Evolutionary conservation across 1,140 invertebrate genomes (phyloP).

Genomic region (Megathymus violae): DNA sequence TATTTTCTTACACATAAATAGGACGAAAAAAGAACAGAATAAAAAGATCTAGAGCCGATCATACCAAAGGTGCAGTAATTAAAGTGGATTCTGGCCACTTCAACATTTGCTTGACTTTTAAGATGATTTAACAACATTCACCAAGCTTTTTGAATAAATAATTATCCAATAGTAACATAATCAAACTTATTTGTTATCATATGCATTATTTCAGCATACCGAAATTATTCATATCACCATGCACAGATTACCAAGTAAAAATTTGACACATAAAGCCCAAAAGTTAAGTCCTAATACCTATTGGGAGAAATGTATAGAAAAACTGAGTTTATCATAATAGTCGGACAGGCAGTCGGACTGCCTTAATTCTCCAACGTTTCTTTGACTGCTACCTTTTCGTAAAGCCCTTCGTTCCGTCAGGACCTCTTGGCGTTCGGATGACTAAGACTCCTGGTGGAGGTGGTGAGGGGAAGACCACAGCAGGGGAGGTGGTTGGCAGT

Average conservation of each 20-base stretch:
- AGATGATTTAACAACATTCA: no score
- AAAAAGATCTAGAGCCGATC: no score
- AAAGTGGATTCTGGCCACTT: no score
- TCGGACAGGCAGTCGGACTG: neutral
- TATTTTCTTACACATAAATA: no score
- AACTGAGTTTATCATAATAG: constrained; percentile 25
- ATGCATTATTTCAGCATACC: constrained; percentile 13
- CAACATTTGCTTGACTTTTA: no score
- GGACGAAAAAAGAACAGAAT: no score
- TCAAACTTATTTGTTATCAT: no score
- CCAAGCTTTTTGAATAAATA: no score
- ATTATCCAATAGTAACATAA: no score
- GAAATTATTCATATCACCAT: constrained; percentile 1
- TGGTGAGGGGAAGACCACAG: constrained; percentile 73
- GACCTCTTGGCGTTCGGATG: constrained; percentile 82
- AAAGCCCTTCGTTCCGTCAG: constrained; percentile 85
- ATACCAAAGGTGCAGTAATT: no score
- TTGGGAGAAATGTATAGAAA: constrained; percentile 4
- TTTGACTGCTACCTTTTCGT: constrained; percentile 83
- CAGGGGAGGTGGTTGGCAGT: constrained; percentile 54
- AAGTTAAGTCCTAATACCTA: no score
- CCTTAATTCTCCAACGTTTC: constrained; percentile 25
- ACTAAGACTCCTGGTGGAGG: constrained; percentile 80
- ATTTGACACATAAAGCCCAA: constrained; percentile 16
- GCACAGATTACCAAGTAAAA: constrained; percentile 4